phyloP scores from a whole-genome alignment of 2,888 invertebrate genomes.

The Agapetus fuscipes region DNA sequence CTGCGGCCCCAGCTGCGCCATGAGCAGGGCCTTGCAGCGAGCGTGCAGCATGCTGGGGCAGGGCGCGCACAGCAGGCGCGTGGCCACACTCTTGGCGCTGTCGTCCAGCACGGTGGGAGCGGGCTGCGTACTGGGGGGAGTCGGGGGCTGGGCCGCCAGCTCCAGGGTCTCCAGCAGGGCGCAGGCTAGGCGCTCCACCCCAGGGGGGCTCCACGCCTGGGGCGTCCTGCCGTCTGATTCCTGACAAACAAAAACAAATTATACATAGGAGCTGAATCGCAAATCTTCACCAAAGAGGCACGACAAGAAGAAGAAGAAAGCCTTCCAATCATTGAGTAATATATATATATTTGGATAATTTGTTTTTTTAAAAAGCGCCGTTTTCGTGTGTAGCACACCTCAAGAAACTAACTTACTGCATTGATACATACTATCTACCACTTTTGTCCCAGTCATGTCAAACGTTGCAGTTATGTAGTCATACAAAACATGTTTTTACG shows the following conservation, averaged over 20 bases:
- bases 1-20: constrained; percentile 64
- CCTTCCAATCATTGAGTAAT: not conserved
- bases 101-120: constrained; percentile 27
- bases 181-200: constrained; percentile 39
- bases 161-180: constrained; percentile 39
- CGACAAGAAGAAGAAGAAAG: too few relatives aligned
- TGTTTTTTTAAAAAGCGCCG: too few relatives aligned
- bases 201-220: constrained; percentile 33
- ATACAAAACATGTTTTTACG: too few relatives aligned
- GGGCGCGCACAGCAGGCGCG: constrained; percentile 38
- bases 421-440: too few relatives aligned
- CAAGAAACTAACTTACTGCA: not conserved
- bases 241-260: constrained; percentile 25
- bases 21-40: constrained; percentile 68
- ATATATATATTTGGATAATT: too few relatives aligned
- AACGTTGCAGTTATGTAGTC: too few relatives aligned
- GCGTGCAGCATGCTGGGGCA: constrained; percentile 38
- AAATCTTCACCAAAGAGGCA: too few relatives aligned
- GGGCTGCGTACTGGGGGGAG: constrained; percentile 28
- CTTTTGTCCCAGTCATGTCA: too few relatives aligned
- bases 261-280: not conserved
- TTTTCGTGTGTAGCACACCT: too few relatives aligned
- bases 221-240: constrained; percentile 28
- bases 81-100: constrained; percentile 33
- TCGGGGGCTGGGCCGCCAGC: constrained; percentile 23